Percentiles rank a stretch among this genome's conserved stretches.
These are phyloP conservation scores for Plagodis dolabraria DNA, from an alignment of 2,888 invertebrate genomes.

Conservation along the genomic window DNA sequence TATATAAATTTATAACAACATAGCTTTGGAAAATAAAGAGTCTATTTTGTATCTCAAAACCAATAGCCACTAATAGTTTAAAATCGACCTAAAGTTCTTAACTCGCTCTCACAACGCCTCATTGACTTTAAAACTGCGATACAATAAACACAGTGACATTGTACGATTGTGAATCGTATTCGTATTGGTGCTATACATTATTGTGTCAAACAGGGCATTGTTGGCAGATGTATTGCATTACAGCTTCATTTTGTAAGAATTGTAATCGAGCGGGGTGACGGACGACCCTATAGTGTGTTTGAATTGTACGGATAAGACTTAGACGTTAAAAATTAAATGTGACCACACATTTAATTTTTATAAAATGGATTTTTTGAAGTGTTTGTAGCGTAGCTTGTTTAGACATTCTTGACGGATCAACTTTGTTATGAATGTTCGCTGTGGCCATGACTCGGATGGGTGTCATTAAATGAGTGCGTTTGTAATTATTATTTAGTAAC, in stretches of 20 bases:
- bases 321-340: too few relatives aligned
- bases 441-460: too few relatives aligned
- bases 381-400: too few relatives aligned
- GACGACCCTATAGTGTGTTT: constrained; percentile 23
- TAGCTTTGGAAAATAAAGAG: background rate
- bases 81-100: constrained; percentile 36
- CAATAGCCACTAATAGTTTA: constrained; percentile 15
- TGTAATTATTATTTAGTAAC: too few relatives aligned
- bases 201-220: constrained; percentile 68
- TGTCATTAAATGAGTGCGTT: too few relatives aligned
- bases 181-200: constrained; percentile 69
- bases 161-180: constrained; percentile 69
- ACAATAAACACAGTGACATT: constrained; percentile 66
- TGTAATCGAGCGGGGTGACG: constrained; percentile 66
- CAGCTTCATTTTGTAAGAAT: constrained; percentile 77
- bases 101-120: constrained; percentile 52
- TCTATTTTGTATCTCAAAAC: background rate
- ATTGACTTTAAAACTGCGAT: constrained; percentile 54
- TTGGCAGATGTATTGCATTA: constrained; percentile 81
- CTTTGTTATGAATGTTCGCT: too few relatives aligned
- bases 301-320: constrained; percentile 46
- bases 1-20: too few relatives aligned
- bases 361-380: too few relatives aligned
- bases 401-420: too few relatives aligned
- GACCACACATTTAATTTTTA: too few relatives aligned